Evolutionary conservation across 1,140 invertebrate genomes (phyloP).

Genomic region (Lepidurus apus): DNA sequence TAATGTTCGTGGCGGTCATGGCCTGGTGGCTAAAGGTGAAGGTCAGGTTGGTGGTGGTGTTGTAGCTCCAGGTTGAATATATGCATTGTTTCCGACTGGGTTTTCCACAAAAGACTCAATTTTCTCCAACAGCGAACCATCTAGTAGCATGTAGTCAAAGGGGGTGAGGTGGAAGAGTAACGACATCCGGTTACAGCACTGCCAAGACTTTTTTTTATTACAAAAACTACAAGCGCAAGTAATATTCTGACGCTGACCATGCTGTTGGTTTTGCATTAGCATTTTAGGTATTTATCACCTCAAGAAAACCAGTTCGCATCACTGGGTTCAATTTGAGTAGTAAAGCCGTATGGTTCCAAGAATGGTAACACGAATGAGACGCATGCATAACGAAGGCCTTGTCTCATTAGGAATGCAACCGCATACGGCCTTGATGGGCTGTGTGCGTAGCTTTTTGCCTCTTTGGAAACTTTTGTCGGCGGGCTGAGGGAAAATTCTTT

Average conservation of each 20-base stretch:
- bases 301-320: not conserved
- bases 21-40: conserved; percentile 5
- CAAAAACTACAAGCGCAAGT: not conserved
- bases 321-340: not conserved
- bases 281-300: not conserved
- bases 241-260: not conserved
- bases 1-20: not conserved
- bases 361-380: not conserved
- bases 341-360: too few species aligned
- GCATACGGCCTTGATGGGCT: not conserved
- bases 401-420: not conserved
- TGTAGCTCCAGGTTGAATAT: not conserved
- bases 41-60: conserved; percentile 7
- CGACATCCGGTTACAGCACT: not conserved
- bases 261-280: not conserved
- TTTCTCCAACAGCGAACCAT: not conserved
- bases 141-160: not conserved
- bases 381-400: not conserved
- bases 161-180: not conserved
- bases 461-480: not conserved
- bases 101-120: conserved; percentile 5
- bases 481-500: not conserved
- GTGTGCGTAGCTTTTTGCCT: not conserved
- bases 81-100: not conserved
- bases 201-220: not conserved